These are phyloP conservation scores for Gymnoscopelus microlampas DNA, from an alignment of 2,797 vertebrate species.

Conservation along the genomic window DNA sequence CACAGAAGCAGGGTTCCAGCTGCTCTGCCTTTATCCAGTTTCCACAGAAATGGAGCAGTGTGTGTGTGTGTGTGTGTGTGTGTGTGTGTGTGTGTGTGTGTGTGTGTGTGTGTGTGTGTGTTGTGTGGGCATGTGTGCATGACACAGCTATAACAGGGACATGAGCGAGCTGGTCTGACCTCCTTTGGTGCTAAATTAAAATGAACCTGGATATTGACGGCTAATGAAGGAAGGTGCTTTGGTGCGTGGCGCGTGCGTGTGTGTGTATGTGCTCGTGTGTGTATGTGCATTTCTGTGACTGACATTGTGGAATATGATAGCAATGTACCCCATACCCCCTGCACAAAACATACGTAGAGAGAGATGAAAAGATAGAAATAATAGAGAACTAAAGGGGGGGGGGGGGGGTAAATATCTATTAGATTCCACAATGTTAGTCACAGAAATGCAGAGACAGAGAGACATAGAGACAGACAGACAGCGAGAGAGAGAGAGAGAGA, in stretches of 20 bases:
- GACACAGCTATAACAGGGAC: slow-evolving; percentile 70
- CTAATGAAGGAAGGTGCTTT: slow-evolving; percentile 69
- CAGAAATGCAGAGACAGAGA: too few relatives aligned
- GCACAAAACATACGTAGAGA: too few relatives aligned
- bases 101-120: slow-evolving; percentile 14
- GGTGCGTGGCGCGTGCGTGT: slow-evolving; percentile 20
- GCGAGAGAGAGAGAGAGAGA: neutral
- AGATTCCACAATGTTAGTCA: too few relatives aligned
- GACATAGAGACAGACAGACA: too few relatives aligned
- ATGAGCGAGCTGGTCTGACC: slow-evolving; percentile 73
- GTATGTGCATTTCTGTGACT: slow-evolving; percentile 13
- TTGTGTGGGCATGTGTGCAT: slow-evolving; percentile 28
- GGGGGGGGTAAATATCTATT: too few relatives aligned
- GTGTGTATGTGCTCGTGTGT: neutral
- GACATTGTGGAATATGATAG: neutral
- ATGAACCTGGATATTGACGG: slow-evolving; percentile 76
- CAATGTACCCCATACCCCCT: too few relatives aligned
- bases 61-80: slow-evolving; percentile 10
- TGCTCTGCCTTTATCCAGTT: neutral
- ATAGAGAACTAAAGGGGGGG: too few relatives aligned
- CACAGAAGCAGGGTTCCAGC: too few relatives aligned
- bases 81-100: neutral
- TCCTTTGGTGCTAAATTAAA: slow-evolving; percentile 81
- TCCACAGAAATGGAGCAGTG: neutral
- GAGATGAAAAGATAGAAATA: too few relatives aligned